phyloP scores from a whole-genome alignment of 2,888 invertebrate species.

The Acleris laterana region DNA sequence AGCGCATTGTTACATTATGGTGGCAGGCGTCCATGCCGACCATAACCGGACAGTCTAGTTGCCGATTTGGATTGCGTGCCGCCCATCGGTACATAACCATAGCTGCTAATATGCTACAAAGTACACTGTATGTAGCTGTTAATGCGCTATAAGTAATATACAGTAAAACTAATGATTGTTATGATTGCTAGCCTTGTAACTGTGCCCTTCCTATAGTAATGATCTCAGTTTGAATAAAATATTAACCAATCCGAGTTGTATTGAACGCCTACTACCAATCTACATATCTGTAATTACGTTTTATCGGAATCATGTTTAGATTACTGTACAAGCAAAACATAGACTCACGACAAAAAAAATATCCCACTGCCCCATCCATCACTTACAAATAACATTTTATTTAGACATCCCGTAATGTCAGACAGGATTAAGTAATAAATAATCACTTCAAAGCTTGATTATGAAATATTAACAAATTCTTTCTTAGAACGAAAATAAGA shows the following conservation, averaged over 20 bases:
- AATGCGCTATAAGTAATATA: too few species aligned
- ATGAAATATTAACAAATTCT: conserved; percentile 17
- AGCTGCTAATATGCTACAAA: not conserved
- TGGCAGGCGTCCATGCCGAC: not conserved
- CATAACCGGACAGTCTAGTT: conserved; percentile 17
- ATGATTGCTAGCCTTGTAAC: conserved; percentile 1
- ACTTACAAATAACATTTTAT: too few species aligned
- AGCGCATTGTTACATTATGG: conserved; percentile 24
- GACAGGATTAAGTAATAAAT: too few species aligned
- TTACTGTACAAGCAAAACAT: not conserved
- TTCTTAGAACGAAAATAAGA: conserved; percentile 4
- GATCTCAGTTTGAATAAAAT: conserved; percentile 1
- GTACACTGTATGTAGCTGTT: too few species aligned
- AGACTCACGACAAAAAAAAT: too few species aligned
- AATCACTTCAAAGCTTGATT: not conserved
- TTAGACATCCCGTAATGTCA: not conserved
- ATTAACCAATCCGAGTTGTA: not conserved
- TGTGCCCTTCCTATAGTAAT: conserved; percentile 3
- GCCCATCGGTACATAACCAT: conserved; percentile 10
- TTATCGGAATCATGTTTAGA: not conserved
- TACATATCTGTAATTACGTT: not conserved
- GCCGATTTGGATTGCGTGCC: conserved; percentile 21
- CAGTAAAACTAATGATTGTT: not conserved
- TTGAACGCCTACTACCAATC: conserved; percentile 5
- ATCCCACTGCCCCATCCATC: too few species aligned